These are phyloP conservation scores for Vidua macroura DNA, from an alignment of 2,113 vertebrate genomes.

Conservation along the genomic window DNA sequence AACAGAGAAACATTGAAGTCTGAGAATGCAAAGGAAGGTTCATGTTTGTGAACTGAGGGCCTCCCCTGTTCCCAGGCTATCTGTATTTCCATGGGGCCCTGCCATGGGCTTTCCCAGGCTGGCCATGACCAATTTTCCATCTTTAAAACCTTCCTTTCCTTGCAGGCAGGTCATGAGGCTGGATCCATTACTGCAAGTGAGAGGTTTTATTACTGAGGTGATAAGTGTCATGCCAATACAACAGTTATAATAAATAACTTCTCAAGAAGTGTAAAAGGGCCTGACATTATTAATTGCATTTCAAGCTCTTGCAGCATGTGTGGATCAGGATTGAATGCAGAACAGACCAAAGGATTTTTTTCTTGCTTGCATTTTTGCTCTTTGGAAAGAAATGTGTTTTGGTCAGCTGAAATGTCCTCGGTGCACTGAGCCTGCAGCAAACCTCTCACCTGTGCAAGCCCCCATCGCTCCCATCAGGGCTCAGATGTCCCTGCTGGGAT, in stretches of 20 bases:
- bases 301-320: background rate
- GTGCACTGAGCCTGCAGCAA: background rate
- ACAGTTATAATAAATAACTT: constrained; percentile 49
- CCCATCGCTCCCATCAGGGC: background rate
- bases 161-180: background rate
- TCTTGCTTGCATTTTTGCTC: background rate
- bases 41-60: background rate
- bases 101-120: background rate
- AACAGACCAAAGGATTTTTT: background rate
- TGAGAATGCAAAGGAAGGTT: background rate
- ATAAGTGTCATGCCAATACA: constrained; percentile 35
- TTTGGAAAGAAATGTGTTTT: background rate
- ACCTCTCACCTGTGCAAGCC: background rate
- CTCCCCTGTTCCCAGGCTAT: background rate
- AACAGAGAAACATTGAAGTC: background rate
- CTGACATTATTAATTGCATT: constrained; percentile 48
- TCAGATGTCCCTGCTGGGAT: background rate
- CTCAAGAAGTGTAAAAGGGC: constrained; percentile 3
- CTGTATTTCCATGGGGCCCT: rapidly evolving
- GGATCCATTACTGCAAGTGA: background rate
- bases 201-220: constrained; percentile 21
- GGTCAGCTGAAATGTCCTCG: background rate
- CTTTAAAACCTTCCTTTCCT: background rate
- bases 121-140: background rate
- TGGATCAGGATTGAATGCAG: background rate